Base-by-base conservation (phyloP, 2,888 invertebrate species). In the Zootermopsis nevadensis region DNA sequence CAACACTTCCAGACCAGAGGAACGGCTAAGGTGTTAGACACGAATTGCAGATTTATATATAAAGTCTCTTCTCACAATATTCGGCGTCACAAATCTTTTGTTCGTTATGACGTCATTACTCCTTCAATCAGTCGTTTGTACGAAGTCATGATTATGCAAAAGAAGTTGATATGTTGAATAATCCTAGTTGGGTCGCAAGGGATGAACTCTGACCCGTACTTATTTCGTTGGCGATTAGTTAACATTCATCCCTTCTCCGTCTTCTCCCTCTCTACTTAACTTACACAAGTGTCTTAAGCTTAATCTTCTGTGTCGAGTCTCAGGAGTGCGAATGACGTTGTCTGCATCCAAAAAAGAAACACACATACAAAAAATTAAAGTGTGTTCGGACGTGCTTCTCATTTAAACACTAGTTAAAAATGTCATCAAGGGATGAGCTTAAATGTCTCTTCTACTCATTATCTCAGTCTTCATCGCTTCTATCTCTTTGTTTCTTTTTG, bases 391-490 rank as follows among this genome's bases (percentile, higher is more conserved):
- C 85, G 85, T 85, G 85, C 83, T 82, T 83, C 84, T 84, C 84
- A 85, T 85, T 85, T 85, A 85, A 85, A 82, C 82, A 80, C 84
- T 85, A 85, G 84, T 85, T 85, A 85, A 85, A 84, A 84, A 84
- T 84, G 83, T 81, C 83, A 83, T 83, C 82, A 83, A 82, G 81
- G 83, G 72, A 48, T 77, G 77, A 67, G 79, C 55, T 69, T 77
- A 42, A 82, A 82, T 79, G 69, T 69, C 53, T 83, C 72, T 74
- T 81, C 81, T 81, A 82, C 76, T 82, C 82, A 82, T 82, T 82
- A 82, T 82, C 82, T 76, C 30, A 72, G 74, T 76, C 82, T 55
- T 82, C 74, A 82, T 82, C 53, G 60, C 74, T 82, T 55, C 60
- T 69, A 81, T 72, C 42, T 81, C 53, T 81, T 82, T 72, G 60